A percentile compares a stretch with the other conserved stretches of the same genome.
Conservation (phyloP, 2,113 vertebrate species). For the Nothocercus nigrocapillus region DNA sequence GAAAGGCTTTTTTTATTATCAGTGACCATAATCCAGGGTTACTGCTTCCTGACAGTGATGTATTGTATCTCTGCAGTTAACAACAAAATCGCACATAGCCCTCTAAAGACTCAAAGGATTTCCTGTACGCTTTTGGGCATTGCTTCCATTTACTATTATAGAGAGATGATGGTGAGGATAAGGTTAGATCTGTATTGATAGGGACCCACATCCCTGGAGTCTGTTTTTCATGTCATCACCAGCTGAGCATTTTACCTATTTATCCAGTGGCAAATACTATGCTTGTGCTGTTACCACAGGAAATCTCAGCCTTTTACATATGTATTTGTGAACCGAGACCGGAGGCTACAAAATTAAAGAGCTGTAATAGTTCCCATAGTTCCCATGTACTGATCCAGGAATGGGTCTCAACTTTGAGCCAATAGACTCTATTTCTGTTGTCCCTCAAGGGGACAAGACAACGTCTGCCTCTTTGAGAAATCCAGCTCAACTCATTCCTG, state of each 20-base stretch:
- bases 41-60: conserved; percentile 33
- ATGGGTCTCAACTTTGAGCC: background rate
- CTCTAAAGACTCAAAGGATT: conserved; percentile 41
- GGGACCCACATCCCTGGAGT: background rate
- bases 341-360: conserved; percentile 26
- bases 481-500: background rate
- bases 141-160: background rate
- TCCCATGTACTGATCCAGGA: background rate
- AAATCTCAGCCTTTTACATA: conserved; percentile 3
- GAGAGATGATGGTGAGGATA: background rate
- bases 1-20: conserved; percentile 37
- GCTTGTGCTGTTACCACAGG: background rate
- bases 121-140: background rate
- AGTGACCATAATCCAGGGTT: conserved; percentile 43
- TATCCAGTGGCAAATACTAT: conserved; percentile 23
- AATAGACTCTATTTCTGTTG: conserved; percentile 22
- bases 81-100: conserved; percentile 52
- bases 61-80: conserved; percentile 49
- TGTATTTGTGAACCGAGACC: background rate
- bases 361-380: conserved; percentile 38
- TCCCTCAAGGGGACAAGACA: conserved; percentile 8
- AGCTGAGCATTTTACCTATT: conserved; percentile 37
- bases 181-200: background rate
- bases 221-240: conserved; percentile 18
- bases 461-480: conserved; percentile 16